Evolutionary conservation across 2,888 invertebrate species (phyloP), one percentile per base, ranked within the genome.

Genomic region (Dusona sp.): DNA sequence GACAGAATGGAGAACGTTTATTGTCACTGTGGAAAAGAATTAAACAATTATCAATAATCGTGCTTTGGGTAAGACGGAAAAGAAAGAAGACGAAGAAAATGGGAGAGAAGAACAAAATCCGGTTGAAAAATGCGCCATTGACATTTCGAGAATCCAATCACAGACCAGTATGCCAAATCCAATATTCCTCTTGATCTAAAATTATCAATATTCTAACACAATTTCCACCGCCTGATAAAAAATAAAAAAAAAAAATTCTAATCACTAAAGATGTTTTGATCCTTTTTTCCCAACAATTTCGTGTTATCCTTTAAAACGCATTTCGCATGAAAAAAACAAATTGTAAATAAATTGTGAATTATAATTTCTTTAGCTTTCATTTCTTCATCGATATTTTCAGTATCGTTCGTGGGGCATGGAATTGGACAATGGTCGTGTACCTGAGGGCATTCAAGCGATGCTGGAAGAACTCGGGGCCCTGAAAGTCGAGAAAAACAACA

Each of bases 321-420:
- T 42, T 11, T 11, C 42, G 38, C 7, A 38, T 6, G 38, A 38
- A 38, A 38, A 36, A 36, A 36, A 33, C 33, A 33, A 33, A 33
- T 8, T 38, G 0, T 38, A 2, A 33, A 19, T 36, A 72, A 2
- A 33, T 33, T 8, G 3, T 2, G 8, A 54, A 48, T 19, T 3
- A 25, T 45, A 0, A 33, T 68, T 79, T 36, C 22, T 74, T 57
- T 64, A 45, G 38, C 84, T 68, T 54, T 72, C 22, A 48, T 54
- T 61, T 19, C 6, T 13, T 2, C 16, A 38, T 16, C 6, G 7
- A 45, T 68, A 36, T 92, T 96, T 96, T 68, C 95, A 98, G 98
- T 98, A 97, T 94, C 96, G 97, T 92, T 95, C 96, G 92, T 98
- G 97, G 97, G 97, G 96, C 89, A 95, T 96, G 91, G 98, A 98